Percentiles rank a stretch among this genome's conserved stretches.
Conservation (phyloP, 2,888 invertebrate species). For the Cerceris rybyensis region DNA sequence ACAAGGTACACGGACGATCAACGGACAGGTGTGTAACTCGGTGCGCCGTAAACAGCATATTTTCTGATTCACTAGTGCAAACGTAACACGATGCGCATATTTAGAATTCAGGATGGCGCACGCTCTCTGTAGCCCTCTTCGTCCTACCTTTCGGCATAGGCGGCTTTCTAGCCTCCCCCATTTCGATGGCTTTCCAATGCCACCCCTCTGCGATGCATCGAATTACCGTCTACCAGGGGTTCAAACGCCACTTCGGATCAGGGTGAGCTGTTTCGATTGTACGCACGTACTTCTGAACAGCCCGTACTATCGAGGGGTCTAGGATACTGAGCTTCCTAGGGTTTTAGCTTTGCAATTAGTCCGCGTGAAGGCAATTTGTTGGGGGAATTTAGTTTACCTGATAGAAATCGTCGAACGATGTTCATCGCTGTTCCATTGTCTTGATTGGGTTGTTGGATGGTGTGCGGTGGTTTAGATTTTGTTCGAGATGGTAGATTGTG, state of each 20-base stretch:
- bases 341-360: no score
- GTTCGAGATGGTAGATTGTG: no score
- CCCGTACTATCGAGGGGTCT: not conserved
- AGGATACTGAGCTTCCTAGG: no score
- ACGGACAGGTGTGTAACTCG: constrained; percentile 35
- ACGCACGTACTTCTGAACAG: not conserved
- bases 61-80: constrained; percentile 74
- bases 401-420: no score
- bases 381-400: no score
- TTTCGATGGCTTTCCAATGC: constrained; percentile 5
- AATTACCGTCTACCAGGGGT: constrained; percentile 30
- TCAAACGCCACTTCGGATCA: constrained; percentile 33
- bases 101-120: constrained; percentile 68
- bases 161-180: not conserved
- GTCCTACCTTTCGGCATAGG: not conserved
- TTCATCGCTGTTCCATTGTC: no score
- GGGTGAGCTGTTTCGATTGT: constrained; percentile 18
- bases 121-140: not conserved
- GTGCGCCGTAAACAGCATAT: constrained; percentile 72
- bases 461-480: no score
- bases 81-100: constrained; percentile 71
- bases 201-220: constrained; percentile 41
- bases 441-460: no score
- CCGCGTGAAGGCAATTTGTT: no score
- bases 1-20: constrained; percentile 16